Evolutionary conservation across 2,888 invertebrate genomes (phyloP).

Genomic region (Hipparchia semele): DNA sequence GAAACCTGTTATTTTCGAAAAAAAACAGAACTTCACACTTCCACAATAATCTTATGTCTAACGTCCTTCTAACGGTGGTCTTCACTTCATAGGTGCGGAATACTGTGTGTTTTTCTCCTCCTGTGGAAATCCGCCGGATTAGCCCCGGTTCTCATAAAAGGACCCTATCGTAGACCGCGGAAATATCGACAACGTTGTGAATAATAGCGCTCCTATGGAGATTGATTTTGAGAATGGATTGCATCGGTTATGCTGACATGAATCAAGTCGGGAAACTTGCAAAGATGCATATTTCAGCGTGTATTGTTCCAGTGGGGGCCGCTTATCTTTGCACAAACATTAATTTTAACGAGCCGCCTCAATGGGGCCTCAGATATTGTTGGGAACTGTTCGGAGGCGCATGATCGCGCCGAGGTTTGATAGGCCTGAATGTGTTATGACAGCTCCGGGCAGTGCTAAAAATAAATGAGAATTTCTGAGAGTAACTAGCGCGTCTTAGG

Average conservation of each 20-base stretch:
- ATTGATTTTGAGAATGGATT: conserved; percentile 18
- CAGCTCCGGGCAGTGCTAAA: conserved; percentile 1
- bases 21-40: too few relatives aligned
- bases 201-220: conserved; percentile 3
- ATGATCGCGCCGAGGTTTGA: conserved; percentile 24
- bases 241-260: conserved; percentile 25
- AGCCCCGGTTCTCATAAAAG: not conserved
- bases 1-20: too few relatives aligned
- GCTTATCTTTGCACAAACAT: conserved; percentile 38
- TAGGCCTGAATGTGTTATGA: conserved; percentile 16
- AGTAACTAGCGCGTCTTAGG: too few relatives aligned
- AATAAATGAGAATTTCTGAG: not conserved
- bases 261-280: conserved; percentile 31
- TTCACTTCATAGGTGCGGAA: too few relatives aligned
- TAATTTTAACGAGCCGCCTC: conserved; percentile 40
- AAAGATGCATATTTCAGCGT: conserved; percentile 34
- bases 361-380: conserved; percentile 33
- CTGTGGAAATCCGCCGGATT: not conserved
- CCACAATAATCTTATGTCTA: too few relatives aligned
- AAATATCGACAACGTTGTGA: not conserved
- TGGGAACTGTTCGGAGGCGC: conserved; percentile 21
- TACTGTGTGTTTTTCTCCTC: too few relatives aligned
- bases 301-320: conserved; percentile 28
- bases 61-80: too few relatives aligned
- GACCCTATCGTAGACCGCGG: not conserved